These are phyloP conservation scores for Platichthys stellatus DNA, from an alignment of 2,113 vertebrate species.

Conservation along the genomic window DNA sequence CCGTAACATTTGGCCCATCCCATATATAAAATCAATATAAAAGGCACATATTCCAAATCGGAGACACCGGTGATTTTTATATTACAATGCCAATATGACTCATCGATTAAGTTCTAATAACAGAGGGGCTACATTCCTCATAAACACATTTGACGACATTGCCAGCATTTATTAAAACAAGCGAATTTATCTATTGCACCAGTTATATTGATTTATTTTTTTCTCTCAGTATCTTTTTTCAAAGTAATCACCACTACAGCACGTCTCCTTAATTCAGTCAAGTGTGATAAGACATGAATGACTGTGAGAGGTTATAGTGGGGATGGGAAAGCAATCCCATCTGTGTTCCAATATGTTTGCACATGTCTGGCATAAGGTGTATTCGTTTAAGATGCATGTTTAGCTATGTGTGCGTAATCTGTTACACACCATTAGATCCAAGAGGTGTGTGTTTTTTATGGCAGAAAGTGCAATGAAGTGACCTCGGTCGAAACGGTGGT, in stretches of 20 bases:
- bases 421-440: constrained; percentile 53
- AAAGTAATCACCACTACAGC: constrained; percentile 35
- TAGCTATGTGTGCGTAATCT: constrained; percentile 56
- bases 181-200: constrained; percentile 19
- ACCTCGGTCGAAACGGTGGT: neutral
- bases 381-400: constrained; percentile 54
- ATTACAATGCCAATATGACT: constrained; percentile 32
- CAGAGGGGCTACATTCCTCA: neutral
- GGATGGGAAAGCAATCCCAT: constrained; percentile 54
- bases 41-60: constrained; percentile 3
- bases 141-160: constrained; percentile 12
- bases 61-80: neutral
- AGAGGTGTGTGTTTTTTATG: constrained; percentile 21
- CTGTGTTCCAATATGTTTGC: constrained; percentile 65
- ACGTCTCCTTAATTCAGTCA: constrained; percentile 49
- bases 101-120: constrained; percentile 11
- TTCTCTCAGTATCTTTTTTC: constrained; percentile 20
- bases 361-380: constrained; percentile 59
- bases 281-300: constrained; percentile 53
- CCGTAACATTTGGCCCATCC: neutral
- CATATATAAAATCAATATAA: neutral
- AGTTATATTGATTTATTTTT: neutral
- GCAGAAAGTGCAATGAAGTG: constrained; percentile 6
- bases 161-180: constrained; percentile 20
- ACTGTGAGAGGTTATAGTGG: constrained; percentile 41